These are phyloP conservation scores for Elephantulus edwardii DNA, from an alignment of 2,113 vertebrate species.

Conservation along the genomic window DNA sequence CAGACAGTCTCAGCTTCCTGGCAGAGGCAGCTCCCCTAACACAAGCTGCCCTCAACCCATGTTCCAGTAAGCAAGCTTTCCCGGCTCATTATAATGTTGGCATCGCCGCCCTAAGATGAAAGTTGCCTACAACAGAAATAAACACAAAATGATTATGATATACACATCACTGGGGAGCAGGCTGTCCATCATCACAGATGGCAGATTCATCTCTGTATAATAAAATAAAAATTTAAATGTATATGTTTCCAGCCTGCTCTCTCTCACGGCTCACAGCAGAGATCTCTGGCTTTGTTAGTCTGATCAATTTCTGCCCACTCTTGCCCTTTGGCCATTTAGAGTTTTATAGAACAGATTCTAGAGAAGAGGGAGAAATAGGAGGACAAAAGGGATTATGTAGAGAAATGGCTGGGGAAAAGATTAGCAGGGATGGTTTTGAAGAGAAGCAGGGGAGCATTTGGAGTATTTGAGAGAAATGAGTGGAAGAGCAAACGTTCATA, in stretches of 20 bases:
- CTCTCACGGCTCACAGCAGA: slow-evolving; percentile 41
- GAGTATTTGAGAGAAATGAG: neutral
- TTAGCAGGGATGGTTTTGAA: neutral
- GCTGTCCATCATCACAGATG: slow-evolving; percentile 71
- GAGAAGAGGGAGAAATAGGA: neutral
- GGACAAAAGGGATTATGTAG: neutral
- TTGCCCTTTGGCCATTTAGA: slow-evolving; percentile 14
- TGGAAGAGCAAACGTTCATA: neutral
- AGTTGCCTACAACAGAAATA: slow-evolving; percentile 71
- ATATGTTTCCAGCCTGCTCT: slow-evolving; percentile 30
- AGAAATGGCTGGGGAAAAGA: neutral
- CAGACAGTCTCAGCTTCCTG: slow-evolving; percentile 38
- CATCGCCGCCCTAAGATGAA: slow-evolving; percentile 57
- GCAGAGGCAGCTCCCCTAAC: slow-evolving; percentile 42
- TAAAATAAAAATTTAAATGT: slow-evolving; percentile 63
- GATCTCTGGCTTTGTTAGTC: neutral
- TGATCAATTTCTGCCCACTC: neutral
- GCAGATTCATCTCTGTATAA: slow-evolving; percentile 60
- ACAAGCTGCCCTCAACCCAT: slow-evolving; percentile 49
- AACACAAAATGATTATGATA: slow-evolving; percentile 68
- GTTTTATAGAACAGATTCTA: neutral
- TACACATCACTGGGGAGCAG: slow-evolving; percentile 47
- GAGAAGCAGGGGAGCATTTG: neutral
- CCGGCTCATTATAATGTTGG: slow-evolving; percentile 57
- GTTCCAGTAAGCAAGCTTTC: slow-evolving; percentile 58